A percentile compares a stretch with the other conserved stretches of the same genome.
Evolutionary conservation across 2,113 vertebrate species (phyloP).

Genomic region (Cryptomyrus ogoouensis): DNA sequence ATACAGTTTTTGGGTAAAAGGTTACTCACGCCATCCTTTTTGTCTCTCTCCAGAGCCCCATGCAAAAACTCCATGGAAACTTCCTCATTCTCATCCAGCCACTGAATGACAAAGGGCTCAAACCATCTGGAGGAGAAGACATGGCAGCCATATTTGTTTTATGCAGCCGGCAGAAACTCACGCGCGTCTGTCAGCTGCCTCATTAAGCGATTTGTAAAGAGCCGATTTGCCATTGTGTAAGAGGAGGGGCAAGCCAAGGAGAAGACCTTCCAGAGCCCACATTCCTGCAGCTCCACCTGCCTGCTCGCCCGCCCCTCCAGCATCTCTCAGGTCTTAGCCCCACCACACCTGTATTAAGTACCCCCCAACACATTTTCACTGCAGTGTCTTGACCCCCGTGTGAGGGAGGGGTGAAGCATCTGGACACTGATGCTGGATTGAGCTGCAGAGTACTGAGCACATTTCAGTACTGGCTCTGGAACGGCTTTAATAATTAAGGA

Average conservation of each 20-base stretch:
- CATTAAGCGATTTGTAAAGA: neutral
- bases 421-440: neutral
- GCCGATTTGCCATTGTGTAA: neutral
- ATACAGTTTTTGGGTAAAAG: neutral
- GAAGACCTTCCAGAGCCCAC: neutral
- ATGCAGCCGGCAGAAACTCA: neutral
- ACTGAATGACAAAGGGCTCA: constrained; percentile 96
- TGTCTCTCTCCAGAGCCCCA: constrained; percentile 90
- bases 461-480: neutral
- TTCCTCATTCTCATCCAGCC: constrained; percentile 96
- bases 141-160: neutral
- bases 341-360: neutral
- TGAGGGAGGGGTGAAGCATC: neutral
- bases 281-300: neutral
- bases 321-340: neutral
- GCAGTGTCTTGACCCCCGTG: neutral
- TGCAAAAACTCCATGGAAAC: constrained; percentile 95
- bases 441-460: neutral
- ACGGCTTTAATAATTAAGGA: neutral
- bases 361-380: neutral
- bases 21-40: constrained; percentile 87
- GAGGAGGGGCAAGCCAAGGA: neutral
- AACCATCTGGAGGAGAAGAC: constrained; percentile 78
- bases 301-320: neutral
- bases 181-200: neutral